Evolutionary conservation across 2,797 vertebrate species (phyloP), one percentile per base, ranked within the genome.

Genomic region (Pogonophryne albipinna): DNA sequence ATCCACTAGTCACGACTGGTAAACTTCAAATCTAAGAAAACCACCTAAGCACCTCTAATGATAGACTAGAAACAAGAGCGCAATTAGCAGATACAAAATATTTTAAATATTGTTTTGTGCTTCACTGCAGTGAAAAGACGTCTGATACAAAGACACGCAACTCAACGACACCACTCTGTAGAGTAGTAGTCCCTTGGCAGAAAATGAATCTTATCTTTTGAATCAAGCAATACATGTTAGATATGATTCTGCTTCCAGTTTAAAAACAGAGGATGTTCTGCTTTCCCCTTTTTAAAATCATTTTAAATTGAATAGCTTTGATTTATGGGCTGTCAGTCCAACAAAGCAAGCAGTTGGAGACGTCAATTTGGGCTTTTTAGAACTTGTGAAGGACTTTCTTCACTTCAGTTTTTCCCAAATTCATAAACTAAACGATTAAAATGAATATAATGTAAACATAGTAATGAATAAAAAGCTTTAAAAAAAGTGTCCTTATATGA

Each of bases 11-110:
- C 64, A 58, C 12, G 2, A 63, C 60, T 42, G 52, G 68, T 68
- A 47, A 59, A 23, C 9, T 45, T 42, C 45, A 69, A 20, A 50
- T 38, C 56, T 17, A 27, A 66, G 38, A 49, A 51, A 63, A 75
- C 27, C 16, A 60, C 1, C 66, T 58, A 42, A 55, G 51, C 14
- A 27, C 56, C 44, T 12, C 41, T 15, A 17, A 57, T 59, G 41
- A 56, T 53, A 19, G 9, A 61, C 46, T 3, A 19, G 13, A 46
- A 61, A 47, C 27, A 19, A 61, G 14, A 19, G n/a, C 16, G 23
- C 27, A 61, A 38, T 69, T 10, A 38, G 53, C 52, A 58, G 38
- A 67, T 14, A 17, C n/a, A 27, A 49, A 1, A 16, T 10, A 59
- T 50, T 3, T 14, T 45, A 31, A 20, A 68, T 23, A 9, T 6